A percentile compares a stretch with the other conserved stretches of the same genome.
These are phyloP conservation scores for Nasua narica DNA, from an alignment of 2,797 vertebrate species.

Conservation along the genomic window DNA sequence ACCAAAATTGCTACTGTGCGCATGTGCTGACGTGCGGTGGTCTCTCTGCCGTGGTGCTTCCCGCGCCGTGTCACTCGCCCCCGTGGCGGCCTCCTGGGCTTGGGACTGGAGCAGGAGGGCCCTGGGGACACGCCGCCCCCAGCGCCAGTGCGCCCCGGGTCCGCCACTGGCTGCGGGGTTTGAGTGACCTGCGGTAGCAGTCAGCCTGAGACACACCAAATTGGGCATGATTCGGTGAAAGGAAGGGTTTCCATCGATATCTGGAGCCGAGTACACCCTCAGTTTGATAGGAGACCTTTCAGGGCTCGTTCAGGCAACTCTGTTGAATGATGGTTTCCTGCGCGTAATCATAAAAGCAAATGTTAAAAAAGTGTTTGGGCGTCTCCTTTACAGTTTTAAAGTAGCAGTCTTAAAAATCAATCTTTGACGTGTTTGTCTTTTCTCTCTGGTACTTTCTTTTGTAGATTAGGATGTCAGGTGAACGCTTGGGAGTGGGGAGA, in stretches of 20 bases:
- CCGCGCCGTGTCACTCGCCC: accelerated
- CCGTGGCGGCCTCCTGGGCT: neutral
- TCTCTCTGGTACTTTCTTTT: neutral
- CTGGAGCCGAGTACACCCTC: neutral
- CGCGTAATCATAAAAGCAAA: neutral
- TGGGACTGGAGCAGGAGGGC: neutral
- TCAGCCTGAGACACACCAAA: neutral
- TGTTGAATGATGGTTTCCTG: neutral
- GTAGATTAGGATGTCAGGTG: neutral
- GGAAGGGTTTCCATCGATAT: neutral
- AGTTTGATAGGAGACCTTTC: neutral
- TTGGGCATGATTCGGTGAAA: neutral
- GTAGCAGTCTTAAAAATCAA: neutral
- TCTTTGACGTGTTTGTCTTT: neutral
- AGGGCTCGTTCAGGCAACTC: neutral
- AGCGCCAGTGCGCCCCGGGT: neutral
- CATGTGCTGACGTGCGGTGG: accelerated
- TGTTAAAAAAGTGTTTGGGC: neutral
- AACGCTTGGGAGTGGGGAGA: neutral
- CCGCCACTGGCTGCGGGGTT: neutral
- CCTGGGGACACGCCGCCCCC: accelerated
- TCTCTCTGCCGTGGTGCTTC: neutral
- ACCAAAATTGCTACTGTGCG: accelerated
- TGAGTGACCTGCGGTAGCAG: neutral
- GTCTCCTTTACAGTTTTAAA: neutral